phyloP scores from a whole-genome alignment of 2,888 invertebrate species.

The Caenorhabditis sinica region DNA sequence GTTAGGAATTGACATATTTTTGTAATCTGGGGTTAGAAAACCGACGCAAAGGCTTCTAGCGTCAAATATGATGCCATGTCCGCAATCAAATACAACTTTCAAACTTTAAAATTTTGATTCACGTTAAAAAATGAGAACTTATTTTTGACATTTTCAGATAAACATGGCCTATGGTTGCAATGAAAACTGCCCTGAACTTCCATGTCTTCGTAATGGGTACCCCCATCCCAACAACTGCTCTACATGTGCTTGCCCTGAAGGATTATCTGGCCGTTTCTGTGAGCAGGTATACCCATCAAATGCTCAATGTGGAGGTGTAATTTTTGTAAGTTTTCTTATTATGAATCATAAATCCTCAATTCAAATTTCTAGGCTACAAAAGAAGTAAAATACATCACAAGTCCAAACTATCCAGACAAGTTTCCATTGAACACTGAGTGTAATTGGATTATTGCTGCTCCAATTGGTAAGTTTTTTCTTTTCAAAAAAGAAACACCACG shows the following conservation, averaged over 20 bases:
- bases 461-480: conserved; percentile 51
- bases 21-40: no score
- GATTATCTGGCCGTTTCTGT: conserved; percentile 79
- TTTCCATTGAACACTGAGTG: conserved; percentile 78
- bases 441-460: conserved; percentile 80
- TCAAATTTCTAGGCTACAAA: conserved; percentile 69
- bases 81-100: no score
- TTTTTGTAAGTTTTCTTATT: conserved; percentile 75
- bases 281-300: conserved; percentile 75
- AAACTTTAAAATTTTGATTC: no score
- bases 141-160: conserved; percentile 76
- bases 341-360: no score
- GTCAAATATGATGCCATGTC: no score
- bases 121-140: neutral
- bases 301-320: conserved; percentile 76
- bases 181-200: conserved; percentile 70
- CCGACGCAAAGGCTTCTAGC: no score
- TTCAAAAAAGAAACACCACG: no score
- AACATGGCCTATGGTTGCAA: conserved; percentile 80
- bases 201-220: conserved; percentile 77
- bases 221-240: conserved; percentile 82
- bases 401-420: conserved; percentile 76
- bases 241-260: conserved; percentile 80
- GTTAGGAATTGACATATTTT: no score
- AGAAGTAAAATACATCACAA: conserved; percentile 69